Conservation (phyloP, 2,888 invertebrate species). For the Drosophila lutescens region DNA sequence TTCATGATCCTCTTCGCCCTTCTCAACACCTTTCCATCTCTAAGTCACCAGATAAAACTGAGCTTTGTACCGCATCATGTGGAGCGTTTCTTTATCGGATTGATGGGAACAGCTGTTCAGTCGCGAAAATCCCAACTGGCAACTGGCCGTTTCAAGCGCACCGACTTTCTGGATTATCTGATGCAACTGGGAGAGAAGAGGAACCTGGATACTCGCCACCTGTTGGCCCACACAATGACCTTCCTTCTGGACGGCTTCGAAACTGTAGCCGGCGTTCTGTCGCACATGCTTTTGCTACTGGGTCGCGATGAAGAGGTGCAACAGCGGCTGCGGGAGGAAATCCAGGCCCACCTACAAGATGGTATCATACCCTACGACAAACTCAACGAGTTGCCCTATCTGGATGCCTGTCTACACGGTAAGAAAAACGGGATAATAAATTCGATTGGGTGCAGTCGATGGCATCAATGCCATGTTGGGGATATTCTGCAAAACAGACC, state of each 20-base stretch:
- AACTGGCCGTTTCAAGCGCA: slow-evolving; percentile 60
- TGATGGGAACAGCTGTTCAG: slow-evolving; percentile 73
- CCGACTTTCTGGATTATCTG: slow-evolving; percentile 81
- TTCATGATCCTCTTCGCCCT: slow-evolving; percentile 60
- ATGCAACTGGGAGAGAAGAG: slow-evolving; percentile 77
- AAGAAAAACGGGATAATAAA: slow-evolving; percentile 3
- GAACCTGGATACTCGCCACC: slow-evolving; percentile 54
- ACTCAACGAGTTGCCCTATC: slow-evolving; percentile 75
- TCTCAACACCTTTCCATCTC: slow-evolving; percentile 66
- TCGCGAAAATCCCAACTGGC: slow-evolving; percentile 57
- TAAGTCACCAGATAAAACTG: slow-evolving; percentile 61
- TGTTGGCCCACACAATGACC: slow-evolving; percentile 79
- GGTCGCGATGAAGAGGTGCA: slow-evolving; percentile 71
- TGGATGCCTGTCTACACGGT: slow-evolving; percentile 83
- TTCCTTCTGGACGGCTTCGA: slow-evolving; percentile 84
- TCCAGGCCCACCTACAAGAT: slow-evolving; percentile 50
- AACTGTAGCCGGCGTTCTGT: slow-evolving; percentile 76
- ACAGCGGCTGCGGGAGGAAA: slow-evolving; percentile 72
- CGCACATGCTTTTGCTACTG: slow-evolving; percentile 73
- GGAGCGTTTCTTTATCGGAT: slow-evolving; percentile 82
- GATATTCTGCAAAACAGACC: too few species aligned
- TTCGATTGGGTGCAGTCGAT: too few species aligned
- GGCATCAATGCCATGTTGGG: too few species aligned
- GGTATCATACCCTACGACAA: slow-evolving; percentile 75
- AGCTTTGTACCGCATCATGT: slow-evolving; percentile 86